Percentiles rank a stretch among this genome's conserved stretches.
phyloP scores from a whole-genome alignment of 2,797 vertebrate genomes.

The Thalassophryne amazonica region DNA sequence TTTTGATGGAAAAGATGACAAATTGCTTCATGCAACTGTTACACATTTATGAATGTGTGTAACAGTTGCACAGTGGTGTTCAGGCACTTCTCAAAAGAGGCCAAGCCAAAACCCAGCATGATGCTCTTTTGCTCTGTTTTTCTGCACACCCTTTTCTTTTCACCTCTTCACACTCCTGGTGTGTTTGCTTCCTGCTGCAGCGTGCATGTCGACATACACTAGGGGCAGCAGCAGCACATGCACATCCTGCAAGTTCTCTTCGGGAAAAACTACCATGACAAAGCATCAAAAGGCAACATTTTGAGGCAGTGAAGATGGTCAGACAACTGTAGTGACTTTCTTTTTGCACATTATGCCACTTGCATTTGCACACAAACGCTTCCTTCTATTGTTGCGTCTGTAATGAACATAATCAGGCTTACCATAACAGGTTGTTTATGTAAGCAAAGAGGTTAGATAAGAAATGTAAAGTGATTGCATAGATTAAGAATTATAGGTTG shows the following conservation, averaged over 20 bases:
- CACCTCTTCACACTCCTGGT: neutral
- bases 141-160: conserved; percentile 4
- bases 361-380: neutral
- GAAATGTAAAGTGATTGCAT: no score
- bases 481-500: no score
- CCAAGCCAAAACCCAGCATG: conserved; percentile 12
- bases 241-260: conserved; percentile 1
- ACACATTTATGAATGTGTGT: no score
- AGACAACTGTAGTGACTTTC: neutral
- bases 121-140: neutral
- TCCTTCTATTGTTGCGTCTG: no score
- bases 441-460: no score
- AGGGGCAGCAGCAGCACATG: conserved; percentile 62
- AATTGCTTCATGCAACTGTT: conserved; percentile 4
- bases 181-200: neutral
- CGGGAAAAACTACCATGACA: neutral
- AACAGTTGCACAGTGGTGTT: no score
- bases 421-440: no score
- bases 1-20: neutral
- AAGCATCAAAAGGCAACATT: conserved; percentile 8
- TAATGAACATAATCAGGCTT: no score
- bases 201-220: conserved; percentile 29
- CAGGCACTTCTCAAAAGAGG: conserved; percentile 2
- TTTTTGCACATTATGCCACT: neutral
- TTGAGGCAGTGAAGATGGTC: neutral